Evolutionary conservation across 2,797 vertebrate species (phyloP).

Genomic region (Molothrus ater): DNA sequence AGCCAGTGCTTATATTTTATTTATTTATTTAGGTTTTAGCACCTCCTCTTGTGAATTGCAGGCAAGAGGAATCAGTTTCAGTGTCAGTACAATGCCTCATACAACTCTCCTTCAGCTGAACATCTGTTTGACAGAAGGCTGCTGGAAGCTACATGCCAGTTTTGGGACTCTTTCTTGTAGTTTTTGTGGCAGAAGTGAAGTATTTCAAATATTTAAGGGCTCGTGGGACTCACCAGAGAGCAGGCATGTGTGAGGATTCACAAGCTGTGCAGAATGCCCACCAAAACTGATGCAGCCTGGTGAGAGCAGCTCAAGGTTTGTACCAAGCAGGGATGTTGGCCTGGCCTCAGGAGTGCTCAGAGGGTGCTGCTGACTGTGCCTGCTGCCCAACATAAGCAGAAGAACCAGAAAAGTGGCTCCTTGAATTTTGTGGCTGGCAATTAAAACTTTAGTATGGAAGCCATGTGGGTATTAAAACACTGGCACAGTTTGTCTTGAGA

Average conservation of each 20-base stretch:
- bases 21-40: conserved; percentile 51
- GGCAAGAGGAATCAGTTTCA: conserved; percentile 7
- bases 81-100: neutral
- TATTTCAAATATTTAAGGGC: neutral
- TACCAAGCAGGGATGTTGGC: neutral
- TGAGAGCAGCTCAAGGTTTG: neutral
- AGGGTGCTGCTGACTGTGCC: neutral
- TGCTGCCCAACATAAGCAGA: neutral
- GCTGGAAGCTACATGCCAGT: neutral
- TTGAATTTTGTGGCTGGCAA: neutral
- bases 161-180: neutral
- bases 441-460: neutral
- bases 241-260: neutral
- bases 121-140: conserved; percentile 58
- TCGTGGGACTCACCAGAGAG: neutral
- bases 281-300: neutral
- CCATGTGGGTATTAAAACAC: neutral
- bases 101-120: neutral
- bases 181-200: conserved; percentile 15
- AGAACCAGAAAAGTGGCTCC: neutral
- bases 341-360: neutral
- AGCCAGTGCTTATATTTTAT: conserved; percentile 11
- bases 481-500: neutral
- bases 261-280: neutral
- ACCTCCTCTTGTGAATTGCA: conserved; percentile 36